Conservation (phyloP, 2,888 invertebrate genomes). For the Polydrusus cervinus region DNA sequence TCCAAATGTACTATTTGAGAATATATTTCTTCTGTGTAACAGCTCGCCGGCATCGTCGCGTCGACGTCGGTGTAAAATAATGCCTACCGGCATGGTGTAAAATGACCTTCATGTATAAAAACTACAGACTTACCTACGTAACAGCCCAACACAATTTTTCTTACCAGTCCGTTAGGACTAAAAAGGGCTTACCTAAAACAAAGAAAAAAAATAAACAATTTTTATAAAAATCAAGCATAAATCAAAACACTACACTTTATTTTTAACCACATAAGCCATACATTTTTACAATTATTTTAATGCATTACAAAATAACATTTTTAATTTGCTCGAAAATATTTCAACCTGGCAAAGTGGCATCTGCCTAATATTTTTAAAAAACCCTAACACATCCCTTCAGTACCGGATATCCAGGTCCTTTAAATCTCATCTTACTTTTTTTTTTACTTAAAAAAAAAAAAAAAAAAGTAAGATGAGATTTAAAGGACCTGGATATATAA, state of each 20-base stretch:
- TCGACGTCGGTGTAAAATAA: too few relatives aligned
- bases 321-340: constrained; percentile 6
- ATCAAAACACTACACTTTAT: too few relatives aligned
- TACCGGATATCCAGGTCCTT: constrained; percentile 52
- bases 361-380: constrained; percentile 26
- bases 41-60: too few relatives aligned
- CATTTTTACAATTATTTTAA: neutral
- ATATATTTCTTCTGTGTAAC: too few relatives aligned
- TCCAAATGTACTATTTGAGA: too few relatives aligned
- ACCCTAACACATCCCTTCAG: constrained; percentile 15
- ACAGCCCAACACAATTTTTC: too few relatives aligned
- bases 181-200: too few relatives aligned
- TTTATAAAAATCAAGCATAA: neutral
- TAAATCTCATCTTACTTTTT: constrained; percentile 40
- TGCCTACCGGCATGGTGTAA: too few relatives aligned
- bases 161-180: too few relatives aligned
- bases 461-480: constrained; percentile 38
- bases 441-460: too few relatives aligned
- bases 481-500: constrained; percentile 50
- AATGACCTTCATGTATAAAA: too few relatives aligned
- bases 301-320: neutral
- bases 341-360: constrained; percentile 29
- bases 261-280: neutral
- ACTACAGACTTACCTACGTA: too few relatives aligned
- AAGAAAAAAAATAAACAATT: neutral